Base-by-base conservation (phyloP, 1,140 invertebrate species). In the Papilio helenus region DNA sequence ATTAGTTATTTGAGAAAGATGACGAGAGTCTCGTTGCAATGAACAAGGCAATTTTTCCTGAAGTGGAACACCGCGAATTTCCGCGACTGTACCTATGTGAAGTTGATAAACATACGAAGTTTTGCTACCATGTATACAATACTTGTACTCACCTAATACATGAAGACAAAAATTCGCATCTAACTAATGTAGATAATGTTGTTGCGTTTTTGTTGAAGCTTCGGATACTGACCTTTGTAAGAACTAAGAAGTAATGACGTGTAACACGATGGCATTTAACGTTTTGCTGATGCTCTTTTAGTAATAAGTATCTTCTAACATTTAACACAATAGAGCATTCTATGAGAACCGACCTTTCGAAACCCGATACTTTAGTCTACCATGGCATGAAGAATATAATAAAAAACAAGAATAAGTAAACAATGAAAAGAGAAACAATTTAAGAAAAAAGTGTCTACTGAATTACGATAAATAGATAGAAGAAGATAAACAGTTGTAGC, bases 261-360 rank as follows among this genome's bases (percentile, higher is more conserved):
- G 23, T 26, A 26, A 14, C 61, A 34, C 4, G 0, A 16, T 68
- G 61, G 9, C 61, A 29, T 68, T 68, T 68, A 68, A 68, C 23
- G 61, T 68, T 29, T 29, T 68, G 14, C 26, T 29, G 61, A 29
- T 68, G 61, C 23, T 68, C 61, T 29, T 29, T 68, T 68, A 29
- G 23, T 23, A 23, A 61, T 68, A 68, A 16, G 23, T 65, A 68
- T 68, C 12, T 68, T 68, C 4, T 68, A 68, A 68, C 61, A 29
- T 68, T 68, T 61, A 68, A 68, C 61, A 34, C 61, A 68, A 29
- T 68, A 68, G 12, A 34, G 12, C 55, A 23, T 58, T 23, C 12
- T 12, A 26, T 34, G 61, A 14, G 61, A 68, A 16, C 16, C 26
- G 61, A 68, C 61, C 61, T 68, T 68, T 61, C 23, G 18, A 68